Conservation (phyloP, 2,113 vertebrate species). For the Dascyllus trimaculatus region DNA sequence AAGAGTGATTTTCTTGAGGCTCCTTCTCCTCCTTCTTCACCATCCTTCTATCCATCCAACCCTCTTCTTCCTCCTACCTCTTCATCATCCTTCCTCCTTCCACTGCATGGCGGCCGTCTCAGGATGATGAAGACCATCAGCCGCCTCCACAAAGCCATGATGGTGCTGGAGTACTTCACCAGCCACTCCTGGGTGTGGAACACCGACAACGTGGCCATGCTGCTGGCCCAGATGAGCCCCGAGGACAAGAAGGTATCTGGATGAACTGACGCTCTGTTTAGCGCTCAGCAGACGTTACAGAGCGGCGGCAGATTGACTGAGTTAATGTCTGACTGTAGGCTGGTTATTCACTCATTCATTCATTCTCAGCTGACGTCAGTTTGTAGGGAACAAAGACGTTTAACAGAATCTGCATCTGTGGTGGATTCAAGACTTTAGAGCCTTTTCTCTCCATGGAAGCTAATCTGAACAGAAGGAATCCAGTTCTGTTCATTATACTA, state of each 20-base stretch:
- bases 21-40: too few relatives aligned
- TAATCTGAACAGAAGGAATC: too few relatives aligned
- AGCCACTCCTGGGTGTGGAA: constrained; percentile 98
- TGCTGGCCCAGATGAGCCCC: constrained; percentile 90
- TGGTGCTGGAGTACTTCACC: constrained; percentile 98
- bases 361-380: constrained; percentile 37
- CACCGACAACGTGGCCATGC: constrained; percentile 95
- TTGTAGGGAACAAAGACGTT: constrained; percentile 46
- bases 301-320: not conserved
- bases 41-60: too few relatives aligned
- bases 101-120: too few relatives aligned
- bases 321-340: constrained; percentile 18
- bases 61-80: too few relatives aligned
- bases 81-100: not conserved
- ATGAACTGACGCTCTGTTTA: too few relatives aligned
- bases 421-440: too few relatives aligned
- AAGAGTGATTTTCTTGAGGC: too few relatives aligned
- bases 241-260: constrained; percentile 93
- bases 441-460: too few relatives aligned
- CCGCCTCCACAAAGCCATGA: constrained; percentile 95
- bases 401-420: constrained; percentile 11
- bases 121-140: constrained; percentile 99
- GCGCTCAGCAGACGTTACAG: too few relatives aligned
- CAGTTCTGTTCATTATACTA: too few relatives aligned
- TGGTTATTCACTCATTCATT: constrained; percentile 24